Conservation (phyloP, 2,888 invertebrate genomes). For the Drosophila koepferae region DNA sequence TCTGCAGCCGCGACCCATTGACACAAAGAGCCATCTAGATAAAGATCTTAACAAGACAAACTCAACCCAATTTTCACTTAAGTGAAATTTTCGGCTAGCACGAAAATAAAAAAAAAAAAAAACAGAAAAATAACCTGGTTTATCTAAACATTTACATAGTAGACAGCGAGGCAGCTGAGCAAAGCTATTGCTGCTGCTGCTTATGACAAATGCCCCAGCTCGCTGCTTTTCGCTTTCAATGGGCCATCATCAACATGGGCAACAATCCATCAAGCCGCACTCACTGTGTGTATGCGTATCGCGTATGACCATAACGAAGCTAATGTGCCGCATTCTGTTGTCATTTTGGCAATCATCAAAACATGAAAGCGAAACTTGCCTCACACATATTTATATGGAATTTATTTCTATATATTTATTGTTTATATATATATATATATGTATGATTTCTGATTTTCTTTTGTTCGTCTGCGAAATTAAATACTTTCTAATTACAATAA, state of each 20-base stretch:
- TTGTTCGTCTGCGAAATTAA: slow-evolving; percentile 73
- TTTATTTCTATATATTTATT: slow-evolving; percentile 17
- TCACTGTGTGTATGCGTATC: slow-evolving; percentile 32
- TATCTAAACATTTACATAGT: slow-evolving; percentile 69
- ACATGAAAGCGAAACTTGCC: slow-evolving; percentile 64
- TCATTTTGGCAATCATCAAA: slow-evolving; percentile 41
- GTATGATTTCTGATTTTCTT: slow-evolving; percentile 21
- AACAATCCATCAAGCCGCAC: slow-evolving; percentile 28
- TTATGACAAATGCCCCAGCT: slow-evolving; percentile 12
- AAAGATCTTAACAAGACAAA: slow-evolving; percentile 27
- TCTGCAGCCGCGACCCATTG: slow-evolving; percentile 45
- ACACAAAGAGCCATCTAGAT: slow-evolving; percentile 54
- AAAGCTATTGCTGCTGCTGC: too few species aligned
- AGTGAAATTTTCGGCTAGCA: slow-evolving; percentile 63
- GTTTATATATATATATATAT: background rate
- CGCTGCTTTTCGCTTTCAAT: slow-evolving; percentile 60
- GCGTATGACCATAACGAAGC: slow-evolving; percentile 72
- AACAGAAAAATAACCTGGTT: slow-evolving; percentile 53
- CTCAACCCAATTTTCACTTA: slow-evolving; percentile 74
- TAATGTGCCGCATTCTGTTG: slow-evolving; percentile 68
- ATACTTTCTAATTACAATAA: slow-evolving; percentile 82
- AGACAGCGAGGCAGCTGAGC: slow-evolving; percentile 12
- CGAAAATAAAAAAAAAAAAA: slow-evolving; percentile 46
- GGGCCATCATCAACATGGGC: slow-evolving; percentile 45
- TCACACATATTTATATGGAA: slow-evolving; percentile 38